Conservation (phyloP, 2,888 invertebrate species). For the Ennomos fuscantarius region DNA sequence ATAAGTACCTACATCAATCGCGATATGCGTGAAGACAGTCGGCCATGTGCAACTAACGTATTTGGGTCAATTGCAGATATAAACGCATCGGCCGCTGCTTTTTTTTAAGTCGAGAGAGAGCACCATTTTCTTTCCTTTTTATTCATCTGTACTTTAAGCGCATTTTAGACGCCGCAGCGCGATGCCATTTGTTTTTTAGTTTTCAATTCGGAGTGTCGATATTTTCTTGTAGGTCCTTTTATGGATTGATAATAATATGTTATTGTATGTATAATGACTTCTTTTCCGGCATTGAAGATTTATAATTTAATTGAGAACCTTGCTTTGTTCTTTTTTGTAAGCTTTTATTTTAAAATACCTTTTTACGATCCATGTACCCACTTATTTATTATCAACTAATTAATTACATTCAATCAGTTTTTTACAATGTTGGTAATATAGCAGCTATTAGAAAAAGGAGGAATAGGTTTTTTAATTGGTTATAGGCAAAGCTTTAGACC, state of each 20-base stretch:
- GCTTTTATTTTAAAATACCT: neutral
- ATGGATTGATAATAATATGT: constrained; percentile 16
- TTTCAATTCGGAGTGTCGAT: constrained; percentile 24
- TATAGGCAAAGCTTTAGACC: too few relatives aligned
- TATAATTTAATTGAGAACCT: constrained; percentile 29
- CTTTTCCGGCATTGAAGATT: constrained; percentile 32
- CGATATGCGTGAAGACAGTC: constrained; percentile 57
- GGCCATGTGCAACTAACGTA: constrained; percentile 65
- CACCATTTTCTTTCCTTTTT: constrained; percentile 47
- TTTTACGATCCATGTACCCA: neutral
- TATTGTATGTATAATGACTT: constrained; percentile 13
- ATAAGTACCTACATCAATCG: constrained; percentile 38
- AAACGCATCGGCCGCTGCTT: constrained; percentile 60
- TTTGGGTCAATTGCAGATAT: constrained; percentile 81
- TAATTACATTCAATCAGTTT: too few relatives aligned
- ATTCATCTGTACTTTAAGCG: constrained; percentile 52
- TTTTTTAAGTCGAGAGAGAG: constrained; percentile 49
- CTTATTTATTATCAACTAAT: too few relatives aligned
- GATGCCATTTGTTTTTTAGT: constrained; percentile 36
- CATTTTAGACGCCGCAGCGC: constrained; percentile 22
- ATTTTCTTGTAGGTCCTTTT: constrained; percentile 16
- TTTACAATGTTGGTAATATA: too few relatives aligned
- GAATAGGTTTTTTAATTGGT: too few relatives aligned
- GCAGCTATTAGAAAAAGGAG: too few relatives aligned
- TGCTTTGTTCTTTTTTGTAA: neutral